Evolutionary conservation across 2,888 invertebrate genomes (phyloP), one percentile per base, ranked within the genome.

Genomic region (Epirrhoe alternata): DNA sequence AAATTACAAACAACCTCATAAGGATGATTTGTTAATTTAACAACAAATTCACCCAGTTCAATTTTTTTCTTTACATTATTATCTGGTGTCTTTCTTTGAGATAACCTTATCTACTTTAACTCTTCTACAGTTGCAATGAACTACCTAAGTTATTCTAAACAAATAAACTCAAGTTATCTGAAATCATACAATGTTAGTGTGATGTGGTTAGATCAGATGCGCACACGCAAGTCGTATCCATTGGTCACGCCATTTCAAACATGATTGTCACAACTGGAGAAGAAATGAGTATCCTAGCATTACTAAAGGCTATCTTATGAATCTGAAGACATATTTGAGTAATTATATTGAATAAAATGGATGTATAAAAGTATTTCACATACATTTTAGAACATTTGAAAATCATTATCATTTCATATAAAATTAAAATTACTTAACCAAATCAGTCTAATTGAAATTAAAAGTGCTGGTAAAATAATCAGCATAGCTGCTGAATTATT

Each of bases 371-470:
- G 38, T 35, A 52, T 52, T 52, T 52, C 42, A 60, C 42, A 52
- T 52, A 38, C 42, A 16, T 14, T 16, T 47, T 50, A 49, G 17
- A 49, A 33, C 12, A 33, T 30, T 42, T 45, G 16, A 51, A 12
- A 52, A 33, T 38, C 24, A 6, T 24, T 30, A 55, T 45, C 1
- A 45, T 50, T 35, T 56, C n/a, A 57, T 58, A 63, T 54, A 59
- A 68, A 68, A 69, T 69, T 69, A 68, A 72, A 64, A 64, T 53
- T 80, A 86, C 88, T 87, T 87, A 88, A 87, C 76, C 83, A 88
- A 89, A 87, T 89, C 88, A 88, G 88, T 88, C 88, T 79, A 84
- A 82, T 80, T 79, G 79, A 80, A 77, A 80, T 79, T 75, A 65
- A 68, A 64, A 59, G 58, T 58, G 64, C 24, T 33, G 30, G 30